phyloP scores from a whole-genome alignment of 2,888 invertebrate genomes.

The Agriotes lineatus region DNA sequence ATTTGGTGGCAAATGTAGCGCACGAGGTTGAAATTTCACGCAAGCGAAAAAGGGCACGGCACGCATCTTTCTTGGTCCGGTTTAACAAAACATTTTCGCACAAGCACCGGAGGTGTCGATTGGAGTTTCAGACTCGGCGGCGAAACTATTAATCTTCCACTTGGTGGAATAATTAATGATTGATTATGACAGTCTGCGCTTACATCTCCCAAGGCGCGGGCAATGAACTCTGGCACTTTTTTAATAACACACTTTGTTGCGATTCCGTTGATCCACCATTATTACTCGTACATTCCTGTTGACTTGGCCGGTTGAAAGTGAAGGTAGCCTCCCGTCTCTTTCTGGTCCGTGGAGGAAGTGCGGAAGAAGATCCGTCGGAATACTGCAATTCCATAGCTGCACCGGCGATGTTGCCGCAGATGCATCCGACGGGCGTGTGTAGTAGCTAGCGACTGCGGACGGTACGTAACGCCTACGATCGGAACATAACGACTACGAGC shows the following conservation, averaged over 20 bases:
- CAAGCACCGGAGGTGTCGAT: too few species aligned
- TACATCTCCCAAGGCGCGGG: too few species aligned
- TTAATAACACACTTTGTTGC: neutral
- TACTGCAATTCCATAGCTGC: too few species aligned
- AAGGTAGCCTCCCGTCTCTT: slow-evolving; percentile 36
- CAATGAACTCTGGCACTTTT: slow-evolving; percentile 5
- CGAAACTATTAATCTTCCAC: too few species aligned
- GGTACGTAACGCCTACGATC: neutral
- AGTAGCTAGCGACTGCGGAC: too few species aligned
- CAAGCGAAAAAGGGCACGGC: too few species aligned
- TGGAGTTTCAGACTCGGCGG: too few species aligned
- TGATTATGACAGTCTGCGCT: too few species aligned
- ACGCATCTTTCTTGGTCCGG: too few species aligned
- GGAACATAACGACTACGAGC: neutral
- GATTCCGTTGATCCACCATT: slow-evolving; percentile 29
- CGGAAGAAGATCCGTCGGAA: slow-evolving; percentile 37
- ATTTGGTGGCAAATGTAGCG: too few species aligned
- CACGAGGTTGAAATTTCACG: slow-evolving; percentile 10
- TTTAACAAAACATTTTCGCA: too few species aligned
- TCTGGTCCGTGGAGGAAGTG: slow-evolving; percentile 33
- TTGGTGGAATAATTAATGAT: too few species aligned
- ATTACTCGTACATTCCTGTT: slow-evolving; percentile 26
- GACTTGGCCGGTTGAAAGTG: slow-evolving; percentile 39
- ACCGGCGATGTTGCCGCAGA: slow-evolving; percentile 35
- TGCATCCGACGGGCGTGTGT: slow-evolving; percentile 9